phyloP scores from a whole-genome alignment of 1,140 invertebrate species.

The Kradibia gibbosae region DNA sequence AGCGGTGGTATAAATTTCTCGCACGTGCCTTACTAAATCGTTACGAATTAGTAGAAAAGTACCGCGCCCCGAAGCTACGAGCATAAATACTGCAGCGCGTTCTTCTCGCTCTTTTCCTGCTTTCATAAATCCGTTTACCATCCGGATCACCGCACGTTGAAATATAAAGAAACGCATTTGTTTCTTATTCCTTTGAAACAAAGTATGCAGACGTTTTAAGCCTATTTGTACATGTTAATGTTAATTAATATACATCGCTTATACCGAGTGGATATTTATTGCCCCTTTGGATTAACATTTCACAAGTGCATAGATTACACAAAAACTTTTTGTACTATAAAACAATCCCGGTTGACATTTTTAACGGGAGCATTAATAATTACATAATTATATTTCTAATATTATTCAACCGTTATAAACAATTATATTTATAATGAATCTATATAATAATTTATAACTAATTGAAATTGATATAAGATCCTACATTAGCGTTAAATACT shows the following conservation, averaged over 20 bases:
- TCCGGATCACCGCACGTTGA: neutral
- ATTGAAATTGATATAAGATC: neutral
- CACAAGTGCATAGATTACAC: neutral
- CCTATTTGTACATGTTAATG: neutral
- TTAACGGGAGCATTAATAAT: too few relatives aligned
- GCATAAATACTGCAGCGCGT: neutral
- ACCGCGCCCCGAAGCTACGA: conserved; percentile 25
- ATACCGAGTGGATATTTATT: neutral
- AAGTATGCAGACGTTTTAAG: neutral
- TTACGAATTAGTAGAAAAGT: conserved; percentile 26
- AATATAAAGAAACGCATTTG: neutral
- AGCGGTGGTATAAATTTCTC: neutral
- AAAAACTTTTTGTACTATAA: too few relatives aligned
- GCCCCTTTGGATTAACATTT: neutral
- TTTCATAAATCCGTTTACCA: neutral
- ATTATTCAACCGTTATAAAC: neutral
- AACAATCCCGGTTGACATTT: too few relatives aligned
- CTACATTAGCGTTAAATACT: too few relatives aligned
- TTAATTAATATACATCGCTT: neutral
- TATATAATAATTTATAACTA: neutral
- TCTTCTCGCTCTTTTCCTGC: neutral
- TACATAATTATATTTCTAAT: neutral
- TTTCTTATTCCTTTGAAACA: neutral
- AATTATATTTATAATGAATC: neutral
- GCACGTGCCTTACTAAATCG: conserved; percentile 11